These are phyloP conservation scores for Colius striatus DNA, from an alignment of 2,113 vertebrate species.

Conservation along the genomic window DNA sequence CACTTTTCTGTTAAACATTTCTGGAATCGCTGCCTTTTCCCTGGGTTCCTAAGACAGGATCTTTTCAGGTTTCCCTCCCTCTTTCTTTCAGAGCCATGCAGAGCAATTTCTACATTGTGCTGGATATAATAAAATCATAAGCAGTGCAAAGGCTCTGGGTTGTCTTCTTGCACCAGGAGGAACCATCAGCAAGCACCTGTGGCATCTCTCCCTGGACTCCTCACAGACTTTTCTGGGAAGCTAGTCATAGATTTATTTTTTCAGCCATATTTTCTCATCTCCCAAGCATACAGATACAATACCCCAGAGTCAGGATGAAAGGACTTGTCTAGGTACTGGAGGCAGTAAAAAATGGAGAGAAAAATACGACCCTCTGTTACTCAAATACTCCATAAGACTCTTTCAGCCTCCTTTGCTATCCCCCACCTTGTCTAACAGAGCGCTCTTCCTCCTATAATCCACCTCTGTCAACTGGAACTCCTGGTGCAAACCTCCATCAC, in stretches of 20 bases:
- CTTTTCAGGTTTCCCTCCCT: background rate
- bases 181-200: background rate
- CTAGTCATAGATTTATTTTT: background rate
- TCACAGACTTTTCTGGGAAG: background rate
- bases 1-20: constrained; percentile 38
- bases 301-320: background rate
- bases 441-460: background rate
- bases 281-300: background rate
- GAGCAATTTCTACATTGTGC: background rate
- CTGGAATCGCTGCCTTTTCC: background rate
- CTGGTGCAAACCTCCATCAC: background rate
- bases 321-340: background rate
- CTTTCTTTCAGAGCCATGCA: background rate
- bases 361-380: background rate
- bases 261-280: background rate
- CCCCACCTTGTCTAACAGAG: background rate
- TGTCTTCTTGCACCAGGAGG: constrained; percentile 2
- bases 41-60: background rate
- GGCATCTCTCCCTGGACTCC: background rate
- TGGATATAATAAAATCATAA: background rate
- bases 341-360: background rate
- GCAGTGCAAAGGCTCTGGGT: background rate
- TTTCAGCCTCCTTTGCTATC: too few species aligned
- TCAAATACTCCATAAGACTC: background rate
- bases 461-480: background rate